A percentile compares a stretch with the other conserved stretches of the same genome.
Conservation (phyloP, 2,888 invertebrate genomes). For the Parnassius glacialis region DNA sequence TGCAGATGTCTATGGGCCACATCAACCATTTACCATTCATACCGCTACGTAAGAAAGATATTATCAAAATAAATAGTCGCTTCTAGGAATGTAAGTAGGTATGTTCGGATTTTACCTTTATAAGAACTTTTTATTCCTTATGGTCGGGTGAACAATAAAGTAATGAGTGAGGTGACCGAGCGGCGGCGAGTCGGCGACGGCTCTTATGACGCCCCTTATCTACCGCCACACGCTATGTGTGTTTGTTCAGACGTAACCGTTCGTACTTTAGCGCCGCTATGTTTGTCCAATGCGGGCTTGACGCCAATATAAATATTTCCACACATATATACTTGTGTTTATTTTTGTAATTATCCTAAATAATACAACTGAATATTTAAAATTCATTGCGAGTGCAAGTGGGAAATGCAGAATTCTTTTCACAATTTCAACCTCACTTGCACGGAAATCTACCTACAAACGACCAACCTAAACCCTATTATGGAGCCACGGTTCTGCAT, state of each 20-base stretch:
- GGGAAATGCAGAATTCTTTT: no score
- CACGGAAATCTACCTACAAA: no score
- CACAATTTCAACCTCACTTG: no score
- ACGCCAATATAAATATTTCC: conserved; percentile 11
- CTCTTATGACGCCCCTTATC: conserved; percentile 75
- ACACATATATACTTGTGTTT: no score
- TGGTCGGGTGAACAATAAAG: conserved; percentile 69
- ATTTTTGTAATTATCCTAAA: no score
- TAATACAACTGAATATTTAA: no score
- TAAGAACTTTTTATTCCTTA: conserved; percentile 46
- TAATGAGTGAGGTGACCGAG: conserved; percentile 63
- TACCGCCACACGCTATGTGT: conserved; percentile 69
- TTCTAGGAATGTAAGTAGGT: neutral
- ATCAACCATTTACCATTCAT: no score
- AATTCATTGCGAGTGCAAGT: no score
- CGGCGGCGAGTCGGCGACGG: conserved; percentile 62
- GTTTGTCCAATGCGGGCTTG: conserved; percentile 19
- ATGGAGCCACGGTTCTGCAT: no score
- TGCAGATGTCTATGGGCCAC: no score
- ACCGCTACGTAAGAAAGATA: no score
- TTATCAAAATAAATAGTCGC: neutral
- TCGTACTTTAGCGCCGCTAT: conserved; percentile 27
- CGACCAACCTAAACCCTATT: no score
- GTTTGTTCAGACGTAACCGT: conserved; percentile 38
- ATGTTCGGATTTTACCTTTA: conserved; percentile 17